Base-by-base conservation (phyloP, 2,113 vertebrate species). In the Ciconia maguari region DNA sequence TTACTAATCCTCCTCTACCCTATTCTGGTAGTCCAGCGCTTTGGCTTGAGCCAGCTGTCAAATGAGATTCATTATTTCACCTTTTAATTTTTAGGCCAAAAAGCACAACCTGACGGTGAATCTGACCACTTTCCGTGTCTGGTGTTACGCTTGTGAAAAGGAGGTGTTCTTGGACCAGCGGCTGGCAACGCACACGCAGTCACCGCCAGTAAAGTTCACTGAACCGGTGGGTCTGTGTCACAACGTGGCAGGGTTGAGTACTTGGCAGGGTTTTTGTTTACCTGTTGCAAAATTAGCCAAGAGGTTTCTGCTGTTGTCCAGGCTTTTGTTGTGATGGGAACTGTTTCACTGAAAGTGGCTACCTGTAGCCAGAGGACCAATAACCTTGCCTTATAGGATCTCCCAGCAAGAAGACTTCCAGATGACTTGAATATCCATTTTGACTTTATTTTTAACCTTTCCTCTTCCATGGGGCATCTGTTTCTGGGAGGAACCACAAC, bases 21-120 rank as follows among this genome's bases (percentile, higher is more conserved):
- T 13, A 1, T 49, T 61, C 68, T 80, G 22, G 10, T 36, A 52
- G 14, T 24, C 25, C 41, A 6, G 41, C 55, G 11, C 26, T 88
- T 26, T 60, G 32, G 0, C 52, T 15, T n/a, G 38, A 54, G 11
- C 34, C 65, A 25, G 44, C 64, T 87, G n/a, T 58, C 76, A 41
- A 25, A 42, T 51, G 11, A 41, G n/a, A 34, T 41, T 7, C 17
- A 9, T 19, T 11, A 16, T 72, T 42, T 88, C n/a, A 5, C 36
- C 44, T 91, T 70, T 76, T 4, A 10, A n/a, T 70, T 49, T 61
- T 3, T 44, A 99, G 99, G 96, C 96, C 11, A 99, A 99, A 96
- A 99, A 99, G 96, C 99, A 99, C 98, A 99, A 99, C 98, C 98
- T 99, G 98, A 99, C 99, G 0, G 99, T 99, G 95, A 99, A 99